phyloP scores from a whole-genome alignment of 2,888 invertebrate genomes.

The Ichneumon xanthorius region DNA sequence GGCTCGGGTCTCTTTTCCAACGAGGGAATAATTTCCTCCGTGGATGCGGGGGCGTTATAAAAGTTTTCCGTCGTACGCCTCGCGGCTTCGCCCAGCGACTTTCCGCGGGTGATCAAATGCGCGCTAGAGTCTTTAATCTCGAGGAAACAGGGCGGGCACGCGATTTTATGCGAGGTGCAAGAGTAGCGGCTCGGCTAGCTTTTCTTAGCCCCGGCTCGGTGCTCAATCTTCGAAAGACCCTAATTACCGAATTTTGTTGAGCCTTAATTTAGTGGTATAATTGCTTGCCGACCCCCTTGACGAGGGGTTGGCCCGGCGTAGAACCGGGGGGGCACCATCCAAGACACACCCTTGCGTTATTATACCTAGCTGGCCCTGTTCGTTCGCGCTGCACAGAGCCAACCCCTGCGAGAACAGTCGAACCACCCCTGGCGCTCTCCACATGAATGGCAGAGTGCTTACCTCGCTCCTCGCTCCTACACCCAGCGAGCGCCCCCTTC shows the following conservation, averaged over 20 bases:
- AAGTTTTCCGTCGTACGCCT: slow-evolving; percentile 53
- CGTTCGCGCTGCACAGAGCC: slow-evolving; percentile 38
- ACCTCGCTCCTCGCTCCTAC: slow-evolving; percentile 45
- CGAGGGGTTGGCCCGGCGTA: slow-evolving; percentile 72
- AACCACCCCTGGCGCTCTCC: slow-evolving; percentile 45
- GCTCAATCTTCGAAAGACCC: slow-evolving; percentile 80
- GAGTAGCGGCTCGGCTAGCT: slow-evolving; percentile 68
- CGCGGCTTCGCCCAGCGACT: slow-evolving; percentile 5
- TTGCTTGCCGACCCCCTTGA: slow-evolving; percentile 81
- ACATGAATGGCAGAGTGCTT: slow-evolving; percentile 51
- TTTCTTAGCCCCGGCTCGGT: slow-evolving; percentile 69
- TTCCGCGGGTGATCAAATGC: slow-evolving; percentile 54
- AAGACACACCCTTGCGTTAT: slow-evolving; percentile 71
- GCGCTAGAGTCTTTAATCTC: slow-evolving; percentile 50
- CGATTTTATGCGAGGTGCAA: slow-evolving; percentile 48
- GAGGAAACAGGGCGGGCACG: slow-evolving; percentile 48
- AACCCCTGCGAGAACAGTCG: slow-evolving; percentile 50
- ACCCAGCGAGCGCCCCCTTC: slow-evolving; percentile 34
- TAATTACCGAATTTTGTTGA: slow-evolving; percentile 84
- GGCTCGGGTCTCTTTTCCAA: slow-evolving; percentile 67
- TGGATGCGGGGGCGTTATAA: slow-evolving; percentile 47
- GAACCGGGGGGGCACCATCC: slow-evolving; percentile 70
- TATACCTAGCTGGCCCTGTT: slow-evolving; percentile 67
- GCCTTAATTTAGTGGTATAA: slow-evolving; percentile 84
- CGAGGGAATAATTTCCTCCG: slow-evolving; percentile 73